phyloP scores from a whole-genome alignment of 1,140 invertebrate species.

The Aporrectodea caliginosa region DNA sequence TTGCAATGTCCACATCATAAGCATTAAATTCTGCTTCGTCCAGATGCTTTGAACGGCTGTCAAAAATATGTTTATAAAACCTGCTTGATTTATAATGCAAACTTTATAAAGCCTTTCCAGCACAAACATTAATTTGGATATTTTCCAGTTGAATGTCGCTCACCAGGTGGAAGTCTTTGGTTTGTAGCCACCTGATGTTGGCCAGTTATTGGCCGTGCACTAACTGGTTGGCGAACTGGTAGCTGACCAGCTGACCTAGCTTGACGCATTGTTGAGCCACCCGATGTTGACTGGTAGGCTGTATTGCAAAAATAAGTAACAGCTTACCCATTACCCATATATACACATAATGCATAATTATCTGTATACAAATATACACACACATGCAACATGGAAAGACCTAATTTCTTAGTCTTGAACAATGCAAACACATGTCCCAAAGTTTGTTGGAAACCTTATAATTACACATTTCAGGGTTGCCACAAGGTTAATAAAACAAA shows the following conservation, averaged over 20 bases:
- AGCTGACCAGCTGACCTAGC: constrained; percentile 22
- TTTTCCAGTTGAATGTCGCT: background rate
- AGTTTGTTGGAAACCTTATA: no score
- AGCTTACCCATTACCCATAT: background rate
- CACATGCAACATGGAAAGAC: background rate
- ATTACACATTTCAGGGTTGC: no score
- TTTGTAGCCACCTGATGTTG: constrained; percentile 59
- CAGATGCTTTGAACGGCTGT: background rate
- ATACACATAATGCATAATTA: background rate
- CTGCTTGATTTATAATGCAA: background rate
- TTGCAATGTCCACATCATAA: no score
- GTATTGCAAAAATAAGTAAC: constrained; percentile 5
- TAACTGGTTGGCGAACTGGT: constrained; percentile 66
- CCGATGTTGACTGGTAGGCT: constrained; percentile 15
- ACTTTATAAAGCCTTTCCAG: background rate
- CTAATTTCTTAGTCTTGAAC: background rate
- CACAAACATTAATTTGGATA: background rate
- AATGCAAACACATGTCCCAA: background rate
- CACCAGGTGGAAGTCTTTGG: background rate
- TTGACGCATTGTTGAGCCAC: constrained; percentile 23
- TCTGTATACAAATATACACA: background rate
- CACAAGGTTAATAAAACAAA: no score
- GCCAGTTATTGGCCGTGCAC: constrained; percentile 74
- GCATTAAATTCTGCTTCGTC: background rate
- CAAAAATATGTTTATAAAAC: background rate